These are phyloP conservation scores for Eonycteris spelaea DNA, from an alignment of 2,113 vertebrate genomes.

Conservation along the genomic window DNA sequence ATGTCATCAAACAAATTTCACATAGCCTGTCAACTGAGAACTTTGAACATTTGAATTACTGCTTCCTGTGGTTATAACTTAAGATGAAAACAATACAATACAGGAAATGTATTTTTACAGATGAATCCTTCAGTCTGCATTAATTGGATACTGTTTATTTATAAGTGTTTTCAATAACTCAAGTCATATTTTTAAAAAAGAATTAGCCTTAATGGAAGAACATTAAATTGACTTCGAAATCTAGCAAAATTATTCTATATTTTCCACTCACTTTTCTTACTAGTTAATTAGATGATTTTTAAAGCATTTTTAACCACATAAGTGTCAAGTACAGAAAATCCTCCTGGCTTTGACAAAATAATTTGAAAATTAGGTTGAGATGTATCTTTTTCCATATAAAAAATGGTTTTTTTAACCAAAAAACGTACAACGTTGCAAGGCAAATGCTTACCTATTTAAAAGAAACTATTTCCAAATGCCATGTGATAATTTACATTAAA, in stretches of 20 bases:
- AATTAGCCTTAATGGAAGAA: not conserved
- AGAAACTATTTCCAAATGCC: constrained; percentile 35
- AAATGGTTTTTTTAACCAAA: not conserved
- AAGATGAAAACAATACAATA: not conserved
- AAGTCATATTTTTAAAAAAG: not conserved
- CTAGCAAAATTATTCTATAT: not conserved
- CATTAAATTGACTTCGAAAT: constrained; percentile 27
- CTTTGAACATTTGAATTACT: not conserved
- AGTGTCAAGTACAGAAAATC: constrained; percentile 1
- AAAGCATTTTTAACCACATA: constrained; percentile 13
- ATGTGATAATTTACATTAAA: not conserved
- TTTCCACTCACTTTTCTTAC: constrained; percentile 35
- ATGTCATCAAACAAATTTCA: not conserved
- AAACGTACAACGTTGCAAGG: not conserved
- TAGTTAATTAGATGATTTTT: constrained; percentile 11
- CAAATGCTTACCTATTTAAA: constrained; percentile 43
- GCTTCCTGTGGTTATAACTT: not conserved
- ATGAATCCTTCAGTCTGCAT: not conserved
- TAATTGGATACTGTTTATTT: constrained; percentile 21
- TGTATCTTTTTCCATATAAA: not conserved
- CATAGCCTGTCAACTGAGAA: not conserved
- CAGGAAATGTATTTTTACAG: not conserved
- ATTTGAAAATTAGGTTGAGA: constrained; percentile 48
- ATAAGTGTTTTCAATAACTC: not conserved
- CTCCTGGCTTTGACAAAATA: constrained; percentile 10